Evolutionary conservation across 2,113 vertebrate species (phyloP), one percentile per base, ranked within the genome.

Genomic region (Andinoacara biseriatus): DNA sequence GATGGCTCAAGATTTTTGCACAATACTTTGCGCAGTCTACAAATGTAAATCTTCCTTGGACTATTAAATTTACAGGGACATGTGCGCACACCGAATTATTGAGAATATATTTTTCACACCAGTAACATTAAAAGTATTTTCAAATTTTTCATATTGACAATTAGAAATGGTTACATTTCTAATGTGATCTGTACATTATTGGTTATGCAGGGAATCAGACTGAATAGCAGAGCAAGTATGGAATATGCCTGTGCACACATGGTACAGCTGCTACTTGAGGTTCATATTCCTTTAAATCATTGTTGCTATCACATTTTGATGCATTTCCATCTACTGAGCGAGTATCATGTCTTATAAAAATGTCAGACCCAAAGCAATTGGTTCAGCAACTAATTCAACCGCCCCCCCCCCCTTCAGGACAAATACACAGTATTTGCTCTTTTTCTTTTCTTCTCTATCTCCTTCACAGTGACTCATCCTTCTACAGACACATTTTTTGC

Each of bases 401-500:
- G 78, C 79, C 58, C 38, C 35, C 35, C 75, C 38, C 80, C 79
- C 58, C 38, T 78, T 88, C 40, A 81, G 80, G 74, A 92, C 78
- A 89, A 81, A 88, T 26, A 35, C 38, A 33, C 40, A 33, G 33
- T 86, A 24, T 92, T 90, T 88, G 83, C 38, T 90, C 84, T 59
- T 84, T 84, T 46, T 86, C 40, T 57, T 80, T 63, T 88, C 49
- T 61, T 61, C 57, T 57, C 38, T 74, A 76, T 86, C 90, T 89
- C 69, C 58, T 83, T 81, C 52, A 18, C 85, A 59, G 87, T 91
- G 90, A 93, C 88, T 93, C 90, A 93, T 93, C 79, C 33, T 69
- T 83, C 83, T 59, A 63, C 60, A 86, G 82, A 86, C 89, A 84
- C 90, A 86, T 86, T 84, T 84, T 81, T 81, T 85, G 38, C 86